Conservation (phyloP, 2,888 invertebrate species). For the Machimus atricapillus region DNA sequence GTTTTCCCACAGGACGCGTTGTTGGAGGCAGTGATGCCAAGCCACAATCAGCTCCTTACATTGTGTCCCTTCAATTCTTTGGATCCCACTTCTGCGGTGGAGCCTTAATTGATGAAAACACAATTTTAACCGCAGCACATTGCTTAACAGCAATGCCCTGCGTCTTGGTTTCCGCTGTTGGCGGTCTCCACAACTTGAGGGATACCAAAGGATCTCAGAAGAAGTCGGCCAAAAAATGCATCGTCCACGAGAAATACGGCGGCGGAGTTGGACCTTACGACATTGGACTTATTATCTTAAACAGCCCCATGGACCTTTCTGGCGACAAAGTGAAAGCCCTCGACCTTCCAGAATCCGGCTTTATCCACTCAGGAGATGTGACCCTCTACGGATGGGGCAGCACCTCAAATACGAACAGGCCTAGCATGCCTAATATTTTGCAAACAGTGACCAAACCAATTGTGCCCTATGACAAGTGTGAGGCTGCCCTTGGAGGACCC, state of each 20-base stretch:
- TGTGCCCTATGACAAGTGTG: conserved; percentile 53
- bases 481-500: conserved; percentile 48
- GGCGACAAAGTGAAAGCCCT: conserved; percentile 55
- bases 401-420: conserved; percentile 50
- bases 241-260: conserved; percentile 55
- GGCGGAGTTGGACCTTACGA: conserved; percentile 65
- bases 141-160: conserved; percentile 62
- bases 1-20: conserved; percentile 55
- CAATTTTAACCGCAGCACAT: conserved; percentile 62
- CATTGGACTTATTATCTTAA: conserved; percentile 64
- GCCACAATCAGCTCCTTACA: conserved; percentile 62
- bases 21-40: conserved; percentile 59
- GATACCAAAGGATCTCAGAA: conserved; percentile 53
- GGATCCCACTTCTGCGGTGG: conserved; percentile 59
- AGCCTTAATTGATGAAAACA: conserved; percentile 58
- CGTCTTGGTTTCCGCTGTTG: conserved; percentile 53
- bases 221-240: conserved; percentile 53
- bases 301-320: conserved; percentile 50
- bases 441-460: conserved; percentile 55
- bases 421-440: conserved; percentile 51
- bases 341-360: conserved; percentile 55
- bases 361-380: conserved; percentile 53
- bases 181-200: conserved; percentile 60
- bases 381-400: conserved; percentile 64
- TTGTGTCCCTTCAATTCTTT: conserved; percentile 55